Evolutionary conservation across 2,797 vertebrate species (phyloP), one percentile per base, ranked within the genome.

Genomic region (Valencia hispanica): DNA sequence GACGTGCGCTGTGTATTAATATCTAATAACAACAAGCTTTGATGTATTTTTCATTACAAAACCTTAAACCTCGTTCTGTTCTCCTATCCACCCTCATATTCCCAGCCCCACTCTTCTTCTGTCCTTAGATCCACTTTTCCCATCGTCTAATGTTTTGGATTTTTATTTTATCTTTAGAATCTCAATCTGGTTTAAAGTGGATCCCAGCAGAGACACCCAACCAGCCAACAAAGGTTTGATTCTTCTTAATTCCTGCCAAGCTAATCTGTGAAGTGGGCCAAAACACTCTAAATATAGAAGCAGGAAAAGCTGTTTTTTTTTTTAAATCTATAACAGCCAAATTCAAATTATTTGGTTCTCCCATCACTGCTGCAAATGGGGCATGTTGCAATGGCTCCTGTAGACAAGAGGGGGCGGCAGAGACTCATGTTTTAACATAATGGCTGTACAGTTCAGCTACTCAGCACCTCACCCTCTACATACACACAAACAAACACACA

Each of bases 181-280:
- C 86, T 72, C 84, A 84, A 72, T 70, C 88, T 68, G 83, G 78
- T 68, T 89, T 92, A 79, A 94, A 92, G 81, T 91, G 90, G 91
- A 86, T 84, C 74, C 88, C 88, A 73, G 50, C 90, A 78, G 93
- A 94, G 45, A 57, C 84, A 70, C 76, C 53, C 1, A 88, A 66
- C 83, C 88, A 89, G 80, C 87, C 90, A 78, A 87, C 80, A 80
- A 94, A 95, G 93, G 94, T 95, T 79, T 83, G 89, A 86, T 72
- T 85, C 43, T 22, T 86, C 78, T 53, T 78, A 17, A 72, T 87
- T 77, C 83, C 83, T 68, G 79, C 48, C 75, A 68, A 83, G 36
- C 75, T 68, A 34, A 72, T 48, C 70, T 72, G 74, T 32, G 12
- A 20, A 43, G 80, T 77, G 79, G 78, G 80, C 80, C 85, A 71